Evolutionary conservation across 37 sponge, comb jelly and placozoan genomes (phyloP).

Genomic region (Spongilla lacustris): DNA sequence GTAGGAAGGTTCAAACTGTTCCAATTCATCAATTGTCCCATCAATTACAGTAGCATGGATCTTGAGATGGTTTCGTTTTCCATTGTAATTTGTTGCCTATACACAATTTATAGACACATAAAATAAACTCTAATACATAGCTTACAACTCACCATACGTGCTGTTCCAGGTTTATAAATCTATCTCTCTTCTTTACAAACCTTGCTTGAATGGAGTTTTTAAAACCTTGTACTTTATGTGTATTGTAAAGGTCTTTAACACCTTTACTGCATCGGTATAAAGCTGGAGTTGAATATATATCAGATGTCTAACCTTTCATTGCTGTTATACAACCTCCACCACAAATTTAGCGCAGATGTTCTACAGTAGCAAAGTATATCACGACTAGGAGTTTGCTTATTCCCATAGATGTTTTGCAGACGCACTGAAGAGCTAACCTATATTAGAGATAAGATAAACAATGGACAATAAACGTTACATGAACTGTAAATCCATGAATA

Average conservation of each 20-base stretch:
- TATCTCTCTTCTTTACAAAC: not conserved
- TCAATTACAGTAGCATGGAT: not conserved
- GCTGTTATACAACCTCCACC: not conserved
- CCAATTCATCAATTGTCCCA: not conserved
- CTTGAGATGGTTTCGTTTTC: not conserved
- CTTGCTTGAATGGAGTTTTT: not conserved
- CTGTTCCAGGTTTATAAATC: not conserved
- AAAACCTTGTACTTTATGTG: no score
- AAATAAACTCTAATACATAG: not conserved
- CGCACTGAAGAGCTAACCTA: constrained; percentile 43
- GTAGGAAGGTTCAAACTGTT: not conserved
- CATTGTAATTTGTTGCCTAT: not conserved
- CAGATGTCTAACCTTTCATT: not conserved
- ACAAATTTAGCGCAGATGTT: constrained; percentile 22
- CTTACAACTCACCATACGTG: not conserved
- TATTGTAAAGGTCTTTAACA: no score
- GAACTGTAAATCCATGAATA: no score
- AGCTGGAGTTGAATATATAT: not conserved
- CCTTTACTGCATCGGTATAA: no score
- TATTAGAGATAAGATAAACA: not conserved
- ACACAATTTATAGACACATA: not conserved
- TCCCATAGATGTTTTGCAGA: constrained; percentile 33
- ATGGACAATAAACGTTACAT: no score
- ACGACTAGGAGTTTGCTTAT: constrained; percentile 50
- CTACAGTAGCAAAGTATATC: constrained; percentile 39